Evolutionary conservation across 2,113 vertebrate species (phyloP), one percentile per base, ranked within the genome.

Genomic region (Mus spicilegus): DNA sequence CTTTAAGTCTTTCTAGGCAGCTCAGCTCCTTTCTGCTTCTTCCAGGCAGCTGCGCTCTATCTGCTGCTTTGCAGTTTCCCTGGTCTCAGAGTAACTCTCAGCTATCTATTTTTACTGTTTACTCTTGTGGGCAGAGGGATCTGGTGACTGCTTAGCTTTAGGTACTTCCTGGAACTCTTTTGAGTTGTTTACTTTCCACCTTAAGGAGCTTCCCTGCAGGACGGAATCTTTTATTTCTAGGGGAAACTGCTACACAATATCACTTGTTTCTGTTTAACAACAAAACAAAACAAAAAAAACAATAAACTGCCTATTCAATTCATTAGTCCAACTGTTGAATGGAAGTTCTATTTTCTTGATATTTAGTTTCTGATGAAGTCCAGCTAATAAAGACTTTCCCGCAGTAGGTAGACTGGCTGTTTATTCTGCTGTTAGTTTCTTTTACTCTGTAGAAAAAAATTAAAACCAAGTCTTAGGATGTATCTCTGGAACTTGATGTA

Each of bases 41-140:
- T n/a, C 17, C 9, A n/a, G 51, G 17, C 17, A n/a, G 20, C 1
- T 39, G 6, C 3, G 3, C 5, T 58, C 5, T 5, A 58, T 58
- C 36, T 58, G 33, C 7, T 58, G 78, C 54, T 39, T 58, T 58
- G 78, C 10, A 24, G 54, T 3, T 58, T 56, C 36, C 36, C 3
- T 13, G n/a, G 33, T 82, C 54, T 58, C 11, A 81, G 36, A 58
- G 5, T 7, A 5, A 24, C 11, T 58, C 20, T 22, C 5, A 58
- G 1, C 51, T 58, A 58, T 58, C 36, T 58, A 58, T 58, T 20
- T 82, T 82, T 58, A 39, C 77, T 58, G 10, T 58, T 81, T 58
- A 58, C 54, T n/a, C 54, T 82, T n/a, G 20, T 39, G 36, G 2
- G 24, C 19, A 56, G 78, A 58, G 13, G 22, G 11, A 3, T 12